Conservation (phyloP, 2,797 vertebrate genomes). For the Okamejei kenojei region DNA sequence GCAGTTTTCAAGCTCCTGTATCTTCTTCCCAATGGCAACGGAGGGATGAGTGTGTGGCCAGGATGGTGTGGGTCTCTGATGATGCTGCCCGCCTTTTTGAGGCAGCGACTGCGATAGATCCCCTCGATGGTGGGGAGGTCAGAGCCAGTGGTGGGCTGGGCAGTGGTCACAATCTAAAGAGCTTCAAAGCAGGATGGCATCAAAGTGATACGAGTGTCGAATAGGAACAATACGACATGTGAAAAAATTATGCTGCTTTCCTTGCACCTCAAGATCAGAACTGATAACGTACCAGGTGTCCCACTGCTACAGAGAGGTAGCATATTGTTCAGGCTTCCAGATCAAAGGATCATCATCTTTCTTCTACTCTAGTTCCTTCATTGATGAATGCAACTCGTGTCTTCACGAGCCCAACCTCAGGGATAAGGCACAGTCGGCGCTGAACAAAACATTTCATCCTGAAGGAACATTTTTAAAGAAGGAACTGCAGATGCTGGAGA, state of each 20-base stretch:
- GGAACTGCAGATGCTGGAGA: too few relatives aligned
- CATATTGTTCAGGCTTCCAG: not conserved
- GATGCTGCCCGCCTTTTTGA: too few relatives aligned
- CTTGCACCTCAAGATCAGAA: not conserved
- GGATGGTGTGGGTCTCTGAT: too few relatives aligned
- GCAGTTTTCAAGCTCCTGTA: too few relatives aligned
- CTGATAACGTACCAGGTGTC: not conserved
- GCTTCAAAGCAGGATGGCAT: not conserved
- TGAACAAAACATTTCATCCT: not conserved
- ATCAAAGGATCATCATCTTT: conserved; percentile 7
- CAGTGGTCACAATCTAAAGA: not conserved
- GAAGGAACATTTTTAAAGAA: too few relatives aligned
- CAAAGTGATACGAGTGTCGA: not conserved
- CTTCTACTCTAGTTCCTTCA: not conserved
- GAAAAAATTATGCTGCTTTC: not conserved
- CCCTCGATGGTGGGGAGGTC: too few relatives aligned
- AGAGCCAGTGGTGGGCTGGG: too few relatives aligned
- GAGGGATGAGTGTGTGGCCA: too few relatives aligned
- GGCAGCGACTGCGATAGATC: too few relatives aligned
- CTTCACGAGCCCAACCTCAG: not conserved
- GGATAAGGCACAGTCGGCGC: not conserved
- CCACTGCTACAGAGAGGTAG: not conserved
- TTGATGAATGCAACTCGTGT: not conserved
- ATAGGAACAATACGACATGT: not conserved
- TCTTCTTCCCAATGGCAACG: too few relatives aligned